Conservation (phyloP, 23 tunicate genomes). For the Oikopleura albicans region DNA sequence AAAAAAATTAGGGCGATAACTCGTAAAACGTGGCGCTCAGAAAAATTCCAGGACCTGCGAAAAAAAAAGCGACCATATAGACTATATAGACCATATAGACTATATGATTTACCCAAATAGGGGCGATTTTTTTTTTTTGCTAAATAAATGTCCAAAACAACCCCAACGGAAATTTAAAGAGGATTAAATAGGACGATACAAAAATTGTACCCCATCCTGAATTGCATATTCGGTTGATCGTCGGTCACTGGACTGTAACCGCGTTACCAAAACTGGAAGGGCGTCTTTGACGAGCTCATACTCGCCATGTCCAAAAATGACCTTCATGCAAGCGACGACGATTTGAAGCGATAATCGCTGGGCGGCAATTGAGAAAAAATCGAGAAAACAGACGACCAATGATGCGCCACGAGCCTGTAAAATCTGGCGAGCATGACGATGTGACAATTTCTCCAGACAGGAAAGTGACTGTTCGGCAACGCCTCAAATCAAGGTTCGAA, state of each 20-base stretch:
- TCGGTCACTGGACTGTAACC: background rate
- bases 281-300: background rate
- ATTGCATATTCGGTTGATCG: background rate
- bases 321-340: constrained; percentile 45
- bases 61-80: no score
- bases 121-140: no score
- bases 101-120: no score
- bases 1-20: no score
- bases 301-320: background rate
- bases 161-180: no score
- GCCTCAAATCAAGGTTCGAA: no score
- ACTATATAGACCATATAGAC: no score
- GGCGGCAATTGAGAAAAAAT: constrained; percentile 74
- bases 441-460: constrained; percentile 61
- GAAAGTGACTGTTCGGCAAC: constrained; percentile 92
- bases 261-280: background rate
- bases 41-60: no score
- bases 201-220: background rate
- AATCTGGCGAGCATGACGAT: constrained; percentile 54
- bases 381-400: constrained; percentile 46
- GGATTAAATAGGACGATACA: no score
- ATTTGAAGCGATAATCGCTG: constrained; percentile 56
- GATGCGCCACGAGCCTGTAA: constrained; percentile 48
- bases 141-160: no score
- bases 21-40: no score